Evolutionary conservation across 2,113 vertebrate species (phyloP).

Genomic region (Calypte anna): DNA sequence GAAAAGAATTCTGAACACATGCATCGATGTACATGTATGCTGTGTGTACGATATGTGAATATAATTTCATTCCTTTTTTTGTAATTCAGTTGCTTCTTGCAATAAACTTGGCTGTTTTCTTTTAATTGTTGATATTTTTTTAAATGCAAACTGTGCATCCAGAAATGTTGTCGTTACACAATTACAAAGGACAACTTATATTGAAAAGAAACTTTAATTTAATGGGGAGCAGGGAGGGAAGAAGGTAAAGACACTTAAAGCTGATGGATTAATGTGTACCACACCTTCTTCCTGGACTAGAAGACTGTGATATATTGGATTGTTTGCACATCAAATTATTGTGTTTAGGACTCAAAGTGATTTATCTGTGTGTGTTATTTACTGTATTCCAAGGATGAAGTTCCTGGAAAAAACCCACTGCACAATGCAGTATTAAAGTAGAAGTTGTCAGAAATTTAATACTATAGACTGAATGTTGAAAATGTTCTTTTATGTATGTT

Average conservation of each 20-base stretch:
- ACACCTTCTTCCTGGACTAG: neutral
- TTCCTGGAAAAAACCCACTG: neutral
- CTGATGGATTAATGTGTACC: neutral
- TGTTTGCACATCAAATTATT: neutral
- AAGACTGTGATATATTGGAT: neutral
- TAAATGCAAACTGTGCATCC: neutral
- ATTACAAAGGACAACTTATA: neutral
- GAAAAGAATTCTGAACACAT: neutral
- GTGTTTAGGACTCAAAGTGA: neutral
- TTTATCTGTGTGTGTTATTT: neutral
- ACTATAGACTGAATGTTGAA: neutral
- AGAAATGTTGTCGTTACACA: neutral
- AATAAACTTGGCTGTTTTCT: neutral
- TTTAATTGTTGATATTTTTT: neutral
- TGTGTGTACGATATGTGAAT: neutral
- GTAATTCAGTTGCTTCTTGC: neutral
- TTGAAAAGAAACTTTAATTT: conserved; percentile 9
- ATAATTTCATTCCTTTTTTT: neutral
- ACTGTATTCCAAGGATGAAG: neutral
- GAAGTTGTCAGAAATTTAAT: neutral
- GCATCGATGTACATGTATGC: neutral
- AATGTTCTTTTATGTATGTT: neutral
- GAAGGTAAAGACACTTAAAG: neutral
- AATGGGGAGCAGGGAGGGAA: neutral
- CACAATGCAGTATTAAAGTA: neutral